Evolutionary conservation across 2,113 vertebrate species (phyloP), one percentile per base, ranked within the genome.

Genomic region (Corydoras sp.): DNA sequence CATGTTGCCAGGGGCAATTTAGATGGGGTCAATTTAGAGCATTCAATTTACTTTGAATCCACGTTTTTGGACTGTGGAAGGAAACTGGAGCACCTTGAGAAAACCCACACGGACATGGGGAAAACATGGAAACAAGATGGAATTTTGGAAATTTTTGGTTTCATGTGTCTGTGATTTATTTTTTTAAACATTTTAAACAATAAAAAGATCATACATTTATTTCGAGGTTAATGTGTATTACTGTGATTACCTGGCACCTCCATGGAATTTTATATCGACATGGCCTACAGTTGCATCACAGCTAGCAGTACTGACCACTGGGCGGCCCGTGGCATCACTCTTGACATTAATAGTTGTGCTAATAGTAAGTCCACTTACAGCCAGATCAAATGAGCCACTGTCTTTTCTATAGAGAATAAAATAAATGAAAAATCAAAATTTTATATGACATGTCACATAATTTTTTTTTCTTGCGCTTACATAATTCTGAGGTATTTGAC

Each of bases 311-410:
- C 58, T 86, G 74, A 90, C 86, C 0, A 8, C n/a, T 0, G 89
- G 88, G 4, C 81, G 81, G 1, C 90, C 88, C 0, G 84, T 88
- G 54, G 77, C 81, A 0, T 91, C 90, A 1, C 64, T 86, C 10
- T 48, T 79, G 32, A 90, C 54, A 12, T 63, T 69, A 0, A 90
- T 69, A n/a, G 48, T 85, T 0, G 76, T 61, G 0, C 51, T 51
- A 68, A 91, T 76, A 0, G 77, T 70, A 48, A 91, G 80, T 11
- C 64, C 81, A 0, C 53, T 86, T 35, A 91, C 81, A 0, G 62
- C 62, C 77, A 91, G 18, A n/a, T 89, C 84, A 66, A 91, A 91
- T 4, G 82, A 82, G 30, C 90, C 90, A 0, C 80, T 84, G 80
- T 91, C 71, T 69, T 82, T 88, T 65, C 90, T 91, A 63, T 18